Conservation (phyloP, 1,140 invertebrate genomes). For the Aradophagus sp. region DNA sequence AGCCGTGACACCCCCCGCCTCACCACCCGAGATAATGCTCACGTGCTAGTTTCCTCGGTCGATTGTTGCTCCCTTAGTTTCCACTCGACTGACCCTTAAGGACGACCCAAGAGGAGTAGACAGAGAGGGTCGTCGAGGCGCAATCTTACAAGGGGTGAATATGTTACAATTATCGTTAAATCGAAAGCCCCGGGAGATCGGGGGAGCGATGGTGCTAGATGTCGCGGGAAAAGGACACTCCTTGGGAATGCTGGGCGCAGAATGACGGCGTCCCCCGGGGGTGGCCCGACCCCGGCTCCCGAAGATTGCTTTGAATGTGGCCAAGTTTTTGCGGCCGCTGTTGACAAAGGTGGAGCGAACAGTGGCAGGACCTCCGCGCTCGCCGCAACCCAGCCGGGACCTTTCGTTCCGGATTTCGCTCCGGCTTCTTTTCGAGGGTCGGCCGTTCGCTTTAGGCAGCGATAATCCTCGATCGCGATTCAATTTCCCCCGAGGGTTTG, state of each 20-base stretch:
- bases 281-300: conserved; percentile 27
- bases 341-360: conserved; percentile 44
- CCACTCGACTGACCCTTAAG: conserved; percentile 58
- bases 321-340: conserved; percentile 43
- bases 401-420: conserved; percentile 31
- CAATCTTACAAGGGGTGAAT: conserved; percentile 63
- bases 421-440: conserved; percentile 46
- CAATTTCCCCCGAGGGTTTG: conserved; percentile 21
- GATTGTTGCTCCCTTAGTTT: conserved; percentile 57
- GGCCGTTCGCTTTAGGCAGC: conserved; percentile 37
- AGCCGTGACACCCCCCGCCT: conserved; percentile 9
- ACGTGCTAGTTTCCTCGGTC: conserved; percentile 42
- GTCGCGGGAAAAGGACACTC: conserved; percentile 60
- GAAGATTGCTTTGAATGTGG: conserved; percentile 62
- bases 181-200: conserved; percentile 58
- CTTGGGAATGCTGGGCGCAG: conserved; percentile 65
- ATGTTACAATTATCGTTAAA: conserved; percentile 74
- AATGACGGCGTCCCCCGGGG: conserved; percentile 15
- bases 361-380: conserved; percentile 24
- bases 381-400: conserved; percentile 13
- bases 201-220: conserved; percentile 48
- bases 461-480: conserved; percentile 44
- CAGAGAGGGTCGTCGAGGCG: conserved; percentile 29
- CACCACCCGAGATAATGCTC: conserved; percentile 47
- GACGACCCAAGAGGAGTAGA: conserved; percentile 42